A percentile compares a stretch with the other conserved stretches of the same genome.
Evolutionary conservation across 2,113 vertebrate genomes (phyloP).

Genomic region (Oxyruncus cristatus): DNA sequence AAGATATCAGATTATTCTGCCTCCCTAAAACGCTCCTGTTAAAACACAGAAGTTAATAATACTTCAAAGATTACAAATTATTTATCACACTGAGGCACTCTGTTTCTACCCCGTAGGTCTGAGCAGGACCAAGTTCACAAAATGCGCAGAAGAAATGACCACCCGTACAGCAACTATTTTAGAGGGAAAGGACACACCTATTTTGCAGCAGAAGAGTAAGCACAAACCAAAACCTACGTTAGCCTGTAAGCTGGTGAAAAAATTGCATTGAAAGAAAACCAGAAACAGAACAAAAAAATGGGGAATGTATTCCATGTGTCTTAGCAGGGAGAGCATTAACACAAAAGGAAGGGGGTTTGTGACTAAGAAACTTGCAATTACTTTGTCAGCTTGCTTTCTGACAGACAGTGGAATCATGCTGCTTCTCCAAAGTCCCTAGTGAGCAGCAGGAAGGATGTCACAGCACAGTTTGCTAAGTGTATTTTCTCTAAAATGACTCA

Average conservation of each 20-base stretch:
- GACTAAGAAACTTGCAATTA: neutral
- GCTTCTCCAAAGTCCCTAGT: neutral
- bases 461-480: neutral
- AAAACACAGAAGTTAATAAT: neutral
- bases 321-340: neutral
- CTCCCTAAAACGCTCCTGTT: neutral
- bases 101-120: slow-evolving; percentile 34
- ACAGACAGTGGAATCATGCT: neutral
- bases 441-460: neutral
- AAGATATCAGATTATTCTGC: neutral
- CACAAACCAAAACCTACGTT: neutral
- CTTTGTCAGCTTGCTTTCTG: neutral
- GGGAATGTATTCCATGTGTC: neutral
- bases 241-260: neutral
- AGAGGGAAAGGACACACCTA: slow-evolving; percentile 5
- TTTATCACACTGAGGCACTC: neutral
- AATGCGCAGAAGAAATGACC: slow-evolving; percentile 64
- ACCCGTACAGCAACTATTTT: neutral
- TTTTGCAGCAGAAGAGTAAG: slow-evolving; percentile 74
- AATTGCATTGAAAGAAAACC: neutral
- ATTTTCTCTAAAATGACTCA: neutral
- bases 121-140: neutral
- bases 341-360: neutral
- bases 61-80: neutral
- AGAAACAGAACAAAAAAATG: neutral